Evolutionary conservation across 1,140 invertebrate genomes (phyloP), one percentile per base, ranked within the genome.

Genomic region (Daktulosphaira vitifoliae): DNA sequence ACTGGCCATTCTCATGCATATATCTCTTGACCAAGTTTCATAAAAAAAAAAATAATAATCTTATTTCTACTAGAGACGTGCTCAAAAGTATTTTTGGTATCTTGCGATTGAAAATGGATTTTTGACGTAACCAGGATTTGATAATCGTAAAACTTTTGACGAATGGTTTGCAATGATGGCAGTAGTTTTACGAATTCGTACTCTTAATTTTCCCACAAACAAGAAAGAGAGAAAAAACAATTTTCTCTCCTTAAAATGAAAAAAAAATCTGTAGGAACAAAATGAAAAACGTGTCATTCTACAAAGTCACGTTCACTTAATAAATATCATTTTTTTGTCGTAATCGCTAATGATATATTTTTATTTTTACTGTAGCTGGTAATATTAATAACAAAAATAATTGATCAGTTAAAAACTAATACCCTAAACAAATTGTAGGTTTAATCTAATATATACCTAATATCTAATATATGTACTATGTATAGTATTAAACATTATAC

Each of bases 281-380:
- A 62, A 62, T 62, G 56, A 62, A 62, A 62, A 62, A 62, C 56
- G 56, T 62, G 56, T 39, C 42, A 62, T 42, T 46, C 16, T 25
- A 11, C 56, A 11, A 25, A 13, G 29, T 18, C 56, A 62, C 56
- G 56, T 62, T 20, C 56, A 39, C 46, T 62, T 48, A 46, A 62
- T 62, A 62, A 62, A 62, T 62, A 62, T 46, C 56, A 48, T 62
- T 62, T 48, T 48, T 39, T 42, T 11, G 56, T 62, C 56, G 42
- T 62, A 46, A 62, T 62, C 23, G 29, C 46, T 62, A 39, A 42
- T 56, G 25, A 23, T 16, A 16, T 39, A 44, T 18, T 59, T 25
- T 56, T 33, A 33, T 62, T 62, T 26, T 3, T n/a, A 25, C n/a
- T 44, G 5, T 11, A 46, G 42, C 29, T 33, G n/a, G 56, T 48